Evolutionary conservation across 2,888 invertebrate genomes (phyloP), one percentile per base, ranked within the genome.

Genomic region (Hypselothyrea guttata): DNA sequence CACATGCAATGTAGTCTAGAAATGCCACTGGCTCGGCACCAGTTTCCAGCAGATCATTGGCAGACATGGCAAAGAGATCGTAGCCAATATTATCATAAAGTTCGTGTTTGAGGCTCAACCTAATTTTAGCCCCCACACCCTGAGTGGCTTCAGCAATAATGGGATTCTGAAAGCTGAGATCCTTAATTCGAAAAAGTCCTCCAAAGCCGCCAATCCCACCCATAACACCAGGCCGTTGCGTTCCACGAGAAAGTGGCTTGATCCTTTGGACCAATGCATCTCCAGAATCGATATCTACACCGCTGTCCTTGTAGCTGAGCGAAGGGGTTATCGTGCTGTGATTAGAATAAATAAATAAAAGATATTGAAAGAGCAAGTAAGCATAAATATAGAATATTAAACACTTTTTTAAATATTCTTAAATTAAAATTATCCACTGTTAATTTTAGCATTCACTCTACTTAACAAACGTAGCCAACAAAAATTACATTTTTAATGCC

Each of bases 1-100:
- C 97, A 86, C 97, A 97, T 15, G 98, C 98, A 90, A 97, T 97
- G 89, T 99, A 99, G 91, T 99, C 99, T 12, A 99, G 91, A 91
- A 99, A 99, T 76, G 97, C 98, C 71, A 99, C 92, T 0, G 99
- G 98, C 83, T 97, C 97, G 0, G 98, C 99, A 38, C 98, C 98
- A 63, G 97, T 96, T 72, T 97, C 97, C 44, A 99, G 91, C 47
- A 99, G 94, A 89, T 99, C 98, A 91, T 99, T 99, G 40, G 97
- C 98, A 87, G 98, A 98, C 97, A 98, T 98, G 3, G 98, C 99
- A 1, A 99, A 98, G 28, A 99, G 91, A 90, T 99, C 99, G 76
- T 96, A 95, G 0, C 99, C 99, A 51, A 99, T 93, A 0, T 95
- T 94, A 79, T 94, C 93, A 89, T 97, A 97, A 52, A 94, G 92